phyloP scores from a whole-genome alignment of 2,888 invertebrate species.

The Oxyteleia sp. region DNA sequence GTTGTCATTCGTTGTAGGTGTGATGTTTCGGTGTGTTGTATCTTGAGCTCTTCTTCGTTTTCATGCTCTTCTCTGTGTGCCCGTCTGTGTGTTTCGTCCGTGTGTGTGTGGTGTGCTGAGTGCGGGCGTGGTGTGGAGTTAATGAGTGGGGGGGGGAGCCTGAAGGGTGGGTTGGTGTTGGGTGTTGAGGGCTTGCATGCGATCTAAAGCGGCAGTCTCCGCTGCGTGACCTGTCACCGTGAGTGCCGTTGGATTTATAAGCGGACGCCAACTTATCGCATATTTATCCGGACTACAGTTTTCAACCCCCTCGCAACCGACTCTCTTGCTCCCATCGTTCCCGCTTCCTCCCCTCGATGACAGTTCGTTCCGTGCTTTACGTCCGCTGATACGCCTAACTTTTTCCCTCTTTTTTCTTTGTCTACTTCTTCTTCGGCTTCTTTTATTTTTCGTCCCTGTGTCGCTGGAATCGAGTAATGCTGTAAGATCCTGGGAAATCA shows the following conservation, averaged over 20 bases:
- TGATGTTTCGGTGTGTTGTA: too few species aligned
- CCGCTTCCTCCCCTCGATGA: slow-evolving; percentile 45
- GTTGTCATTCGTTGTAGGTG: too few species aligned
- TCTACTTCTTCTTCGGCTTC: too few species aligned
- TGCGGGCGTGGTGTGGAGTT: too few species aligned
- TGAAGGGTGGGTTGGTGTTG: too few species aligned
- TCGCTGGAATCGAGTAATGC: neutral
- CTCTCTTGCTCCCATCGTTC: slow-evolving; percentile 27
- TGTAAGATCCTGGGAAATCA: neutral
- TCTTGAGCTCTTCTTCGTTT: too few species aligned
- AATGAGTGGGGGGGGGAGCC: too few species aligned
- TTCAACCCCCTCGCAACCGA: slow-evolving; percentile 72
- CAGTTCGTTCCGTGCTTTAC: slow-evolving; percentile 36
- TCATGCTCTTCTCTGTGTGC: too few species aligned
- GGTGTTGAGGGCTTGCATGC: too few species aligned
- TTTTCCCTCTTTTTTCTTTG: too few species aligned
- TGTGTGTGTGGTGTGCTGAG: too few species aligned
- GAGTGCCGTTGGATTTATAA: slow-evolving; percentile 86
- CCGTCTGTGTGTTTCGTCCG: too few species aligned
- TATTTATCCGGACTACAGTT: slow-evolving; percentile 83
- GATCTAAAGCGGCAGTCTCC: slow-evolving; percentile 79
- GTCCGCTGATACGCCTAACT: slow-evolving; percentile 2
- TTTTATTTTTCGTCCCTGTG: neutral
- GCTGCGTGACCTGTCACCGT: slow-evolving; percentile 87
- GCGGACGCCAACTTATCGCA: slow-evolving; percentile 87